Base-by-base conservation (phyloP, 2,888 invertebrate species). In the Brenthis hecate region DNA sequence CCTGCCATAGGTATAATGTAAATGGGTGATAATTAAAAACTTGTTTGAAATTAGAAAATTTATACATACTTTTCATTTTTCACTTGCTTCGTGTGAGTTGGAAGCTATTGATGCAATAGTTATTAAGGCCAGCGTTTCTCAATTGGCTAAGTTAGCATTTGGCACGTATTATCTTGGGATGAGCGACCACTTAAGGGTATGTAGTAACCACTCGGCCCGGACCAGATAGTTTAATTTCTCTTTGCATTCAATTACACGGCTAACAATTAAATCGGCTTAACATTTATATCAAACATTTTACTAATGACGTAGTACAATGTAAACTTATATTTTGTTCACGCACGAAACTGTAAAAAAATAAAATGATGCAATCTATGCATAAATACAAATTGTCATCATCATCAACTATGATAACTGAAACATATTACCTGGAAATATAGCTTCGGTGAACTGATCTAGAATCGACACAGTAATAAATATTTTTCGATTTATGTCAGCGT, bases 121-220 rank as follows among this genome's bases (percentile, higher is more conserved):
- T 55, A 56, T 61, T 51, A 67, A 43, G 13, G 51, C 43, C 56
- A 62, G 19, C 36, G 56, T 56, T 56, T 80, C 78, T 72, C 74
- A 85, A 92, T 91, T 91, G 88, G 87, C 87, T 79, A 81, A 89
- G 89, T 92, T 92, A 90, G 86, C 85, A 77, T 83, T 83, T 79
- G 85, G 88, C 91, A 92, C 91, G 91, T 86, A 82, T 84, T 82
- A 84, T 79, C 85, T 84, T 84, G 83, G 82, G 81, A 81, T 82
- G 85, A 84, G 80, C 79, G 75, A 73, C 74, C 73, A 66, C 71
- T 73, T 76, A 74, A 74, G 74, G 73, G 72, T 61, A 66, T 79
- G 16, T 43, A 55, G 54, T 54, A 55, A 78, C 79, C 74, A 75
- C 80, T 76, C 80, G 74, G 73, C 78, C 63, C 63, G 63, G 62